Evolutionary conservation across 2,888 invertebrate genomes (phyloP).

Genomic region (Lasioglossum pauxillum): DNA sequence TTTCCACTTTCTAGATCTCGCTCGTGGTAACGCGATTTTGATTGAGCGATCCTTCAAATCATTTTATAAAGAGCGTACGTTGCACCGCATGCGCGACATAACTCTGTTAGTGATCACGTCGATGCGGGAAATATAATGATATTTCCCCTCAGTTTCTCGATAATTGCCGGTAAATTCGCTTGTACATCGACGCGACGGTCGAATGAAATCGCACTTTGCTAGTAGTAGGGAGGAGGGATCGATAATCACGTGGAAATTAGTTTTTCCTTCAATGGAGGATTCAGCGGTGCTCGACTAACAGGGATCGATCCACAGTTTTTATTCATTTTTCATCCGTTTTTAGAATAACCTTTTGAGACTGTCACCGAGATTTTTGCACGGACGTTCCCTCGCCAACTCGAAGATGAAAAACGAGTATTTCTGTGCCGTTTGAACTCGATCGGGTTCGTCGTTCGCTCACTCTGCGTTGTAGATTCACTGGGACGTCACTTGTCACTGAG

Average conservation of each 20-base stretch:
- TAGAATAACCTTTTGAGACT: not conserved
- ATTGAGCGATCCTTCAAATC: not conserved
- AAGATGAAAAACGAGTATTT: not conserved
- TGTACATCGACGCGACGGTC: not conserved
- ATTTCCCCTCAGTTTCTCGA: not conserved
- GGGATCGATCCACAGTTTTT: not conserved
- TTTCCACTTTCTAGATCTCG: not conserved
- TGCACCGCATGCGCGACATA: not conserved
- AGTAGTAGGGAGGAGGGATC: not conserved
- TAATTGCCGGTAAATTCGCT: not conserved
- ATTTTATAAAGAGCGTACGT: not conserved
- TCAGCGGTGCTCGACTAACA: not conserved
- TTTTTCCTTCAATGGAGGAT: not conserved
- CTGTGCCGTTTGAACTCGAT: not conserved
- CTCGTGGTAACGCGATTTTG: not conserved
- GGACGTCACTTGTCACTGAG: not conserved
- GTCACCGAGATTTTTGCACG: not conserved
- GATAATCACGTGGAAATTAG: constrained; percentile 9
- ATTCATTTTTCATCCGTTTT: constrained; percentile 1
- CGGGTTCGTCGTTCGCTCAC: not conserved
- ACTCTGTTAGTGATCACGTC: not conserved
- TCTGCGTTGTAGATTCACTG: not conserved
- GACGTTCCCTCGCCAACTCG: not conserved
- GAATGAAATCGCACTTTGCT: not conserved
- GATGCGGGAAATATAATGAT: not conserved